Evolutionary conservation across 2,888 invertebrate genomes (phyloP).

Genomic region (Eretmocerus hayati): DNA sequence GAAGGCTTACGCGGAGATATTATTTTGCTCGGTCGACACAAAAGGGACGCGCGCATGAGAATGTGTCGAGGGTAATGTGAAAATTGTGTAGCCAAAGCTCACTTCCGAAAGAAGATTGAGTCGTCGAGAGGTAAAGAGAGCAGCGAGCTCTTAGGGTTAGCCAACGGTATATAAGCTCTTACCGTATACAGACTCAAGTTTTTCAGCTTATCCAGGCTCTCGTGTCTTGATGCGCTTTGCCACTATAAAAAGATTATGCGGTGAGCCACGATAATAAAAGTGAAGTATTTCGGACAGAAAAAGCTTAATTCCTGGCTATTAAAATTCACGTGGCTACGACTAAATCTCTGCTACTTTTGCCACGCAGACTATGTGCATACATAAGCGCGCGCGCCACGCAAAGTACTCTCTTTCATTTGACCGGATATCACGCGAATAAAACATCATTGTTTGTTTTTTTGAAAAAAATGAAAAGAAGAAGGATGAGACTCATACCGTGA

Average conservation of each 20-base stretch:
- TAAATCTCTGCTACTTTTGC: conserved; percentile 6
- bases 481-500: neutral
- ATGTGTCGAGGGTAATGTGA: no score
- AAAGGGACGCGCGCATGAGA: no score
- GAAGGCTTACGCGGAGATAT: no score
- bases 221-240: neutral
- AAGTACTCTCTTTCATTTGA: neutral
- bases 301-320: conserved; percentile 10
- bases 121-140: no score
- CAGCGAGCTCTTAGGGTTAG: no score
- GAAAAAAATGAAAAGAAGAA: neutral
- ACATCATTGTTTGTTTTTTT: neutral
- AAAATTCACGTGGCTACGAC: conserved; percentile 4
- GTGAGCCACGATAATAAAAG: conserved; percentile 14
- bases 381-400: neutral
- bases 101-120: no score
- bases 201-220: no score
- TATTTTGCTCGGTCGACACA: no score
- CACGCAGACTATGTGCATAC: no score
- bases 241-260: conserved; percentile 23
- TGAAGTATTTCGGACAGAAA: conserved; percentile 7
- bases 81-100: no score
- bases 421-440: conserved; percentile 14
- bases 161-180: no score
- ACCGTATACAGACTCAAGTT: no score